Percentiles rank a stretch among this genome's conserved stretches.
Evolutionary conservation across 2,797 vertebrate species (phyloP).

Genomic region (Microctenopoma steveboyesi): DNA sequence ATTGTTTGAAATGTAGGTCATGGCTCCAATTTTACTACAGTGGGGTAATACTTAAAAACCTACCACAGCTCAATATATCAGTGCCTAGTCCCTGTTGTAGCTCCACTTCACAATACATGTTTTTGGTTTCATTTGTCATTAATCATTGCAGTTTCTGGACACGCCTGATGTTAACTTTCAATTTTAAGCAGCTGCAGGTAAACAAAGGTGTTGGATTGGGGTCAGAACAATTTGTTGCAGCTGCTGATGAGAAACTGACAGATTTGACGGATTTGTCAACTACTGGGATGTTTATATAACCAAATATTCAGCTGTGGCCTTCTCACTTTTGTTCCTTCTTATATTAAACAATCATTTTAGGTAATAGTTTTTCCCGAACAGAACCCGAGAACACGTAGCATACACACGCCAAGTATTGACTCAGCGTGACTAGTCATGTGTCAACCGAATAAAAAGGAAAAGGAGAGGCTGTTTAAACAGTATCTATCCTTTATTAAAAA

Average conservation of each 20-base stretch:
- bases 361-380: too few species aligned
- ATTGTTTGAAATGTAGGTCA: constrained; percentile 75
- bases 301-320: not conserved
- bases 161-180: constrained; percentile 44
- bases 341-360: not conserved
- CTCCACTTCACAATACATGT: constrained; percentile 38
- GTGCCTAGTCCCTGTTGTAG: constrained; percentile 29
- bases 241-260: constrained; percentile 16
- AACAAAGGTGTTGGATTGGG: constrained; percentile 45
- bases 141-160: constrained; percentile 42
- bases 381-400: too few species aligned
- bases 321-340: not conserved
- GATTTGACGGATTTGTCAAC: constrained; percentile 3
- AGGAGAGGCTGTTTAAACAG: too few species aligned
- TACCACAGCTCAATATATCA: constrained; percentile 38
- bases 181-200: constrained; percentile 42
- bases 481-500: too few species aligned
- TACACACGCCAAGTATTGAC: too few species aligned
- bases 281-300: constrained; percentile 1
- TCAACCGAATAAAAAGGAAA: too few species aligned
- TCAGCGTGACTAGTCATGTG: too few species aligned
- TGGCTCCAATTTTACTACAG: constrained; percentile 67
- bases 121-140: constrained; percentile 44
- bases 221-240: constrained; percentile 43
- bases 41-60: constrained; percentile 43